phyloP scores from a whole-genome alignment of 2,797 vertebrate species.

The Phrynocephalus forsythii region DNA sequence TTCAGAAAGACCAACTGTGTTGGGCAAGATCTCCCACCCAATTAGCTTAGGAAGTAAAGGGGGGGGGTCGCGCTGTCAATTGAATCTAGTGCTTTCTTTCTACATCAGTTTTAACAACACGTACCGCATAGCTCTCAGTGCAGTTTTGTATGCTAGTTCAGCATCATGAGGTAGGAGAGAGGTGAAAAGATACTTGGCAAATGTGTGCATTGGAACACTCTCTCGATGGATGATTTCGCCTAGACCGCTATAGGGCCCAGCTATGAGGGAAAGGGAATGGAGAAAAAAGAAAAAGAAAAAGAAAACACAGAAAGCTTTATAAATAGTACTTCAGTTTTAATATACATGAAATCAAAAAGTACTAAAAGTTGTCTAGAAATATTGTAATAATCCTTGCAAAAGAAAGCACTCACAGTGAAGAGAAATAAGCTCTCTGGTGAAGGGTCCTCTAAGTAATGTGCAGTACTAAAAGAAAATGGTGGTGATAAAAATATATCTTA shows the following conservation, averaged over 20 bases:
- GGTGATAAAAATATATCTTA: not conserved
- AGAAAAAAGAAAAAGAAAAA: not conserved
- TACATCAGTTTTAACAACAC: constrained; percentile 63
- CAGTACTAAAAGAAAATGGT: constrained; percentile 10
- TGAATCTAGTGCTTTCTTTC: constrained; percentile 8
- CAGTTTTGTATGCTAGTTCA: constrained; percentile 96
- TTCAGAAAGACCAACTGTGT: not conserved
- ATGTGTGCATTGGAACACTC: constrained; percentile 99
- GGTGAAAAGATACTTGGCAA: constrained; percentile 98
- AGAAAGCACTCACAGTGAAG: constrained; percentile 13
- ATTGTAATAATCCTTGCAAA: constrained; percentile 10
- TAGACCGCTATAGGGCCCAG: constrained; percentile 95
- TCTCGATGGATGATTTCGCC: constrained; percentile 96
- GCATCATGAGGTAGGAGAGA: constrained; percentile 98
- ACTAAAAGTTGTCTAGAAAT: constrained; percentile 23
- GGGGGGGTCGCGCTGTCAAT: not conserved
- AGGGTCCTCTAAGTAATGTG: not conserved
- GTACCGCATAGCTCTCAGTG: constrained; percentile 98
- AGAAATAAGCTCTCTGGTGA: constrained; percentile 4
- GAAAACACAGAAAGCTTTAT: constrained; percentile 41
- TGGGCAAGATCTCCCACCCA: not conserved
- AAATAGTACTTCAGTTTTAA: not conserved
- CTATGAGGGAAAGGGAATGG: constrained; percentile 73
- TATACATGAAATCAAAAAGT: constrained; percentile 12
- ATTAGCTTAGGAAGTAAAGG: not conserved